phyloP scores from a whole-genome alignment of 2,797 vertebrate genomes.

The Chlorospingus flavigularis region DNA sequence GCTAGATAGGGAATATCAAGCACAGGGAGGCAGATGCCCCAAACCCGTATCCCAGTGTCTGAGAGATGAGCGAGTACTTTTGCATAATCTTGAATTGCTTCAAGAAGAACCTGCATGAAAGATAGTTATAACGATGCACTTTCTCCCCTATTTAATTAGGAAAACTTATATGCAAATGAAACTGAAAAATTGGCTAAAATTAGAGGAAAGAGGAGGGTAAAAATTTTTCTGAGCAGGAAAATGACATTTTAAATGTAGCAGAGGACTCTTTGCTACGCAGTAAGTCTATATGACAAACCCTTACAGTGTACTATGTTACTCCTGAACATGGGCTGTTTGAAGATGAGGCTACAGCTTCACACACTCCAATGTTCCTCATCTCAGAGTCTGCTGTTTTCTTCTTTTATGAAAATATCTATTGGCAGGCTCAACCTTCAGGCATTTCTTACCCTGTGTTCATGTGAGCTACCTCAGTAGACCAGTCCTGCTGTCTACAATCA shows the following conservation, averaged over 20 bases:
- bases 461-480: neutral
- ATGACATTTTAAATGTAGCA: neutral
- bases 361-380: neutral
- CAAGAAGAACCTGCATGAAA: neutral
- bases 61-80: neutral
- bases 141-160: neutral
- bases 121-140: neutral
- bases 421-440: neutral
- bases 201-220: neutral
- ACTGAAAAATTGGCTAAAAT: neutral
- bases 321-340: neutral
- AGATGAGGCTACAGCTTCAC: neutral
- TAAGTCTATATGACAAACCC: neutral
- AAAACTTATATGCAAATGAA: neutral
- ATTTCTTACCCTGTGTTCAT: neutral
- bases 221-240: neutral
- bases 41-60: neutral
- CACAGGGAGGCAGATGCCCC: accelerated
- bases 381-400: neutral
- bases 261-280: neutral
- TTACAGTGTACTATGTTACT: neutral
- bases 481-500: neutral
- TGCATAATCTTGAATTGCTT: neutral
- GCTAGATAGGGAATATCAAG: neutral
- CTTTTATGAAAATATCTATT: neutral